Percentiles rank a stretch among this genome's conserved stretches.
phyloP scores from a whole-genome alignment of 1,140 invertebrate genomes.

The Anastrepha obliqua region DNA sequence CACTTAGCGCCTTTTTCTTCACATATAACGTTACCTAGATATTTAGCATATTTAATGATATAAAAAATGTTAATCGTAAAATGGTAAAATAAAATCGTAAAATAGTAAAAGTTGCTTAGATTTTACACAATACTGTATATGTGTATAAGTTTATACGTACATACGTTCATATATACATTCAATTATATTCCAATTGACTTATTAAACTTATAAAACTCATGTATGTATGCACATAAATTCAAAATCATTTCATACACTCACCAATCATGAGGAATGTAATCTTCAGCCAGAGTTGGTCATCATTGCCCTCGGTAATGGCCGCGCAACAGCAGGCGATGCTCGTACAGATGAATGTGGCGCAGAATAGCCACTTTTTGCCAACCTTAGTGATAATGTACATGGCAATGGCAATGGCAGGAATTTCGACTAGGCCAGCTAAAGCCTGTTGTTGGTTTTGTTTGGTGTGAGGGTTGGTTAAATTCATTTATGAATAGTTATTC shows the following conservation, averaged over 20 bases:
- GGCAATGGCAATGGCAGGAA: constrained; percentile 83
- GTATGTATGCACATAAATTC: not conserved
- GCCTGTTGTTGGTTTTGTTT: constrained; percentile 64
- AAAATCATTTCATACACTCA: too few relatives aligned
- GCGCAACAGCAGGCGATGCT: constrained; percentile 81
- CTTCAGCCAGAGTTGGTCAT: constrained; percentile 77
- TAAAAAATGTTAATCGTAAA: too few relatives aligned
- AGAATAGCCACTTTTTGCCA: constrained; percentile 81
- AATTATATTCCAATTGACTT: constrained; percentile 33
- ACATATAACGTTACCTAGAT: too few relatives aligned
- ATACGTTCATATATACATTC: constrained; percentile 10
- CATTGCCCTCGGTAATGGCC: constrained; percentile 75
- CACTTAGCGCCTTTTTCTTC: too few relatives aligned
- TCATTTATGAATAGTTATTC: not conserved
- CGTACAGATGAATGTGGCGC: constrained; percentile 79
- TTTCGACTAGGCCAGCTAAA: constrained; percentile 81
- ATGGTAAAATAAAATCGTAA: too few relatives aligned
- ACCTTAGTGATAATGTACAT: constrained; percentile 82
- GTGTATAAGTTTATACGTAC: not conserved
- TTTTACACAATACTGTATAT: not conserved
- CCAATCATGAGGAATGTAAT: constrained; percentile 80
- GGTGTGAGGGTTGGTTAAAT: not conserved
- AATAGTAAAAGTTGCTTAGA: too few relatives aligned
- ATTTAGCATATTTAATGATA: too few relatives aligned
- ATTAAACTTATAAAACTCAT: not conserved